Conservation (phyloP, 30 jellyfish, hydroid and myxozoan species). For the Aurelia coerulea region DNA sequence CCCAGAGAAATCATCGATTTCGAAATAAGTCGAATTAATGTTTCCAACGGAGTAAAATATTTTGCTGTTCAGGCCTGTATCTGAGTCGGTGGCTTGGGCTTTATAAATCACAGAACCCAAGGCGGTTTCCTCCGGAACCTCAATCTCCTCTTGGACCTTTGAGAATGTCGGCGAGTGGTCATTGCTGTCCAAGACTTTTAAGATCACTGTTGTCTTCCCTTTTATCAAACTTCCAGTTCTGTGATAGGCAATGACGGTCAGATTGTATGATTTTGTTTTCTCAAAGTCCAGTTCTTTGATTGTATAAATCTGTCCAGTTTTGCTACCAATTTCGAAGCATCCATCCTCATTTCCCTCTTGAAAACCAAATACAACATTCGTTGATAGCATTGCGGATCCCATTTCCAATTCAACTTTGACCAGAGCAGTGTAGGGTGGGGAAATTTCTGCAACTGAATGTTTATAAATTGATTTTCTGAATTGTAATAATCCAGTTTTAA, state of each 20-base stretch:
- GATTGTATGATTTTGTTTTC: slow-evolving; percentile 25
- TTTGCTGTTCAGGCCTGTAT: slow-evolving; percentile 62
- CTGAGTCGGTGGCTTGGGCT: slow-evolving; percentile 70
- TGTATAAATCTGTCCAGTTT: slow-evolving; percentile 78
- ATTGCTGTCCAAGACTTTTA: slow-evolving; percentile 71
- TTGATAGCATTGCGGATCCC: background rate
- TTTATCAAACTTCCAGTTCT: slow-evolving; percentile 43
- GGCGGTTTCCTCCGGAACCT: slow-evolving; percentile 59
- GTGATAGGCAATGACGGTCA: slow-evolving; percentile 73
- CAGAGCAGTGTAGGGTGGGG: slow-evolving; percentile 83
- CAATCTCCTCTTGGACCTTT: slow-evolving; percentile 24
- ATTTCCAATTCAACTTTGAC: slow-evolving; percentile 45
- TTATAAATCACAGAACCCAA: slow-evolving; percentile 51
- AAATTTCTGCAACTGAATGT: slow-evolving; percentile 59
- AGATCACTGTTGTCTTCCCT: slow-evolving; percentile 57
- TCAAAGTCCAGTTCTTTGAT: slow-evolving; percentile 70
- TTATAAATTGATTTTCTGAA: slow-evolving; percentile 34
- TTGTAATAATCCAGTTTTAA: background rate
- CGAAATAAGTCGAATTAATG: slow-evolving; percentile 44
- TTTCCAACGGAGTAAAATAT: slow-evolving; percentile 64
- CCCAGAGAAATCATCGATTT: slow-evolving; percentile 54
- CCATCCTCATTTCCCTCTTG: slow-evolving; percentile 79
- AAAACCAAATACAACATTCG: slow-evolving; percentile 64
- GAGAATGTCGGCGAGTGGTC: slow-evolving; percentile 76
- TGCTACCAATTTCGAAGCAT: slow-evolving; percentile 63